These are phyloP conservation scores for Platichthys stellatus DNA, from an alignment of 2,113 vertebrate genomes.

Conservation along the genomic window DNA sequence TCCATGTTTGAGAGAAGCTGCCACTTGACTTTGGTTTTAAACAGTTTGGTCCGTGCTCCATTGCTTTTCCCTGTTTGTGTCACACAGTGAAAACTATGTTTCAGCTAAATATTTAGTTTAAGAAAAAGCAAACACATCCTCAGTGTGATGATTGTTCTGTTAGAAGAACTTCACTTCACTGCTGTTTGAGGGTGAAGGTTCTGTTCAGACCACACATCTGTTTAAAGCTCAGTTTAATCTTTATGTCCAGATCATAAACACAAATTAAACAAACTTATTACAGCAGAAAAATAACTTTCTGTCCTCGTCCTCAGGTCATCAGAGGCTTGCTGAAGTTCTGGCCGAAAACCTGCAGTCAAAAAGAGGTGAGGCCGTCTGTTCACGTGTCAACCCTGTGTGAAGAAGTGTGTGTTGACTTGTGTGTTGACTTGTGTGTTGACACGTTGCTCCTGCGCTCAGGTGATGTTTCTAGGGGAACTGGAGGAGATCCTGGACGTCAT, in stretches of 20 bases:
- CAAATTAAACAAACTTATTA: too few relatives aligned
- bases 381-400: rapidly evolving
- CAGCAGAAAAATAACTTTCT: too few relatives aligned
- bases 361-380: slow-evolving; percentile 85
- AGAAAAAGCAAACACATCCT: too few relatives aligned
- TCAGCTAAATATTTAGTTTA: too few relatives aligned
- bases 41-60: too few relatives aligned
- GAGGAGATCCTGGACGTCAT: slow-evolving; percentile 99
- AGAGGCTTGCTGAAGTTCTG: slow-evolving; percentile 99
- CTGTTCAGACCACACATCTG: neutral
- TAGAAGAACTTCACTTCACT: too few relatives aligned
- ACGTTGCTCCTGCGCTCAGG: slow-evolving; percentile 74
- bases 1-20: neutral
- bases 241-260: too few relatives aligned
- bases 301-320: slow-evolving; percentile 88
- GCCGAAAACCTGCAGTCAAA: slow-evolving; percentile 99
- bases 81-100: neutral
- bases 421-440: slow-evolving; percentile 2
- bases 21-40: too few relatives aligned
- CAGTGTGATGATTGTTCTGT: too few relatives aligned
- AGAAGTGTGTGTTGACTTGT: neutral
- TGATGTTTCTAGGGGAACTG: slow-evolving; percentile 98
- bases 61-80: too few relatives aligned
- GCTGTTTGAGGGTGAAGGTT: too few relatives aligned
- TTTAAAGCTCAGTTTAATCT: too few relatives aligned